These are phyloP conservation scores for Athene noctua DNA, from an alignment of 2,113 vertebrate genomes.

Conservation along the genomic window DNA sequence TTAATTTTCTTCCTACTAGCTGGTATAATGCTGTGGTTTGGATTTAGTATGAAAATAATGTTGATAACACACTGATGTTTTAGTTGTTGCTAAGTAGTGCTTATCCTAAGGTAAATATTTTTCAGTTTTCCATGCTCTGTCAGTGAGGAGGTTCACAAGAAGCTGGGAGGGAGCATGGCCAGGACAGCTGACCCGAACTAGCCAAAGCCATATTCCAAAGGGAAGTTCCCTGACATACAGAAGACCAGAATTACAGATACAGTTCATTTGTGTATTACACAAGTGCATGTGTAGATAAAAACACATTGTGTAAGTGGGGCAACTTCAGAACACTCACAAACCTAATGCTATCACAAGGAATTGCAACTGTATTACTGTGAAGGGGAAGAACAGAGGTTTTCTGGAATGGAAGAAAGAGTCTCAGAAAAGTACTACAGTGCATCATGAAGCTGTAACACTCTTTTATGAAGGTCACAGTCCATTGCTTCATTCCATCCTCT, in stretches of 20 bases:
- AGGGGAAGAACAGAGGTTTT: neutral
- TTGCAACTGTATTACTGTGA: neutral
- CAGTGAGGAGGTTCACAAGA: no score
- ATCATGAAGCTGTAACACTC: neutral
- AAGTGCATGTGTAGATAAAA: neutral
- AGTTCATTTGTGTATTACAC: neutral
- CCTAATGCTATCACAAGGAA: neutral
- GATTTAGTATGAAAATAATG: no score
- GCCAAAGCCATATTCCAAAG: no score
- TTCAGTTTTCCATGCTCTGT: no score
- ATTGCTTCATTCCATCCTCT: neutral
- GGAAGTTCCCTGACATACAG: neutral
- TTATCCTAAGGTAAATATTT: no score
- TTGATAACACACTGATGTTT: no score
- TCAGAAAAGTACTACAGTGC: rapidly evolving
- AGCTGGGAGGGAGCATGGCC: no score
- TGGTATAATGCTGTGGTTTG: no score
- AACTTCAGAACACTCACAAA: neutral
- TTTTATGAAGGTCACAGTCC: neutral
- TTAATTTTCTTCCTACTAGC: no score
- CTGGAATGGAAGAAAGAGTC: neutral
- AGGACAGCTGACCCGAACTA: no score
- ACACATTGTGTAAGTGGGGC: neutral
- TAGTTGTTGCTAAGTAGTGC: no score
- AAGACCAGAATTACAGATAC: neutral